These are phyloP conservation scores for Trogon surrucura DNA, from an alignment of 2,113 vertebrate genomes.

Conservation along the genomic window DNA sequence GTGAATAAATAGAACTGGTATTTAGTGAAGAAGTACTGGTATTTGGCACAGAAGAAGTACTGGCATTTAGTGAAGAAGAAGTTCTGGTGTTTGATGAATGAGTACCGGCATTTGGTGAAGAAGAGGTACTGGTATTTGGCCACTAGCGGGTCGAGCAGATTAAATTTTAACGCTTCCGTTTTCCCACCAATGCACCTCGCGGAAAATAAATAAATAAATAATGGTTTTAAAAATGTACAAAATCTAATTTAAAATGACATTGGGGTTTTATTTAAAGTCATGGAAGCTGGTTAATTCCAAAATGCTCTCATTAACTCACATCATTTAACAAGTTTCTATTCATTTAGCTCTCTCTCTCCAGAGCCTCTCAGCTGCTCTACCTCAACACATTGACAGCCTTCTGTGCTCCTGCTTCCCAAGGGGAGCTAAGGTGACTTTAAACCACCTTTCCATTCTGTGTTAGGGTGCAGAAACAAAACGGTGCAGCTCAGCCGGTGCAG, in stretches of 20 bases:
- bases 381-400: constrained; percentile 68
- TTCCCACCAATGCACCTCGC: neutral
- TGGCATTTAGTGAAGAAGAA: too few relatives aligned
- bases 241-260: constrained; percentile 74
- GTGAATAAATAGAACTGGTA: too few relatives aligned
- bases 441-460: constrained; percentile 17
- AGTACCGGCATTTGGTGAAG: neutral
- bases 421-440: constrained; percentile 65
- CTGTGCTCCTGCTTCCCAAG: constrained; percentile 62
- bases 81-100: too few relatives aligned
- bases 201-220: constrained; percentile 43
- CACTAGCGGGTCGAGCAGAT: constrained; percentile 18
- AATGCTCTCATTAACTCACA: constrained; percentile 73
- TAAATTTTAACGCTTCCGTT: neutral
- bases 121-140: neutral
- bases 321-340: constrained; percentile 73
- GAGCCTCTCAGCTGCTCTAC: constrained; percentile 68
- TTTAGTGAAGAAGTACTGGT: neutral
- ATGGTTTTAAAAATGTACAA: constrained; percentile 53
- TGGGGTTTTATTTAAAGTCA: constrained; percentile 72
- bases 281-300: constrained; percentile 73
- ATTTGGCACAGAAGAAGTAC: neutral
- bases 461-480: neutral
- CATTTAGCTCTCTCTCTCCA: constrained; percentile 70
- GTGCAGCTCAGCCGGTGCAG: neutral